These are phyloP conservation scores for Platysternon megacephalum DNA, from an alignment of 2,113 vertebrate genomes.

Conservation along the genomic window DNA sequence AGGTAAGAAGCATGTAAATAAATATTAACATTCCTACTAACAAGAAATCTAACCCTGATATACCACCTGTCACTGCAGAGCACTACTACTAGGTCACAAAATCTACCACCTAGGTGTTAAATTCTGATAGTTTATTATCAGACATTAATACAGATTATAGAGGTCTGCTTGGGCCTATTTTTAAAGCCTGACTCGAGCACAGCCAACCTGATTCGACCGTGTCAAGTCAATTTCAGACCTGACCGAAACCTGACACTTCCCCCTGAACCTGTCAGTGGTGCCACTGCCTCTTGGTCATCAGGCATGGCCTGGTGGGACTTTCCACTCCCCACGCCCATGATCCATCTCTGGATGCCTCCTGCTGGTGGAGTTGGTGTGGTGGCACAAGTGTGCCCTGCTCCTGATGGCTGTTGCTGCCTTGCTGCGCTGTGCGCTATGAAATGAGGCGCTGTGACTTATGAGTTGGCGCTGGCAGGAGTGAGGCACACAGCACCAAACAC, in stretches of 20 bases:
- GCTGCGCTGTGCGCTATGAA: not conserved
- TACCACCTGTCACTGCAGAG: not conserved
- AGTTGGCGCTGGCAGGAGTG: not conserved
- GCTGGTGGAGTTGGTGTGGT: not conserved
- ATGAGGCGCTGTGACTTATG: not conserved
- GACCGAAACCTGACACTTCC: not conserved
- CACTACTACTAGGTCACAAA: not conserved
- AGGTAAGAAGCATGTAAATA: slow-evolving; percentile 78
- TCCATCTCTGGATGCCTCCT: not conserved
- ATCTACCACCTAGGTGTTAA: not conserved
- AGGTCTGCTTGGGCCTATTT: not conserved
- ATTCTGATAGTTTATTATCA: not conserved
- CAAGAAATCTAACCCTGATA: not conserved
- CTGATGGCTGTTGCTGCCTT: not conserved
- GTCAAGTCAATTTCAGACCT: not conserved
- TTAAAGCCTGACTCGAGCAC: not conserved
- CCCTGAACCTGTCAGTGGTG: not conserved
- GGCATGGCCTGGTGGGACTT: not conserved
- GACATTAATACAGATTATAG: not conserved
- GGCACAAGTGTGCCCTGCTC: not conserved
- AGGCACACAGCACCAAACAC: not conserved
- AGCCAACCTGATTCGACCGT: not conserved
- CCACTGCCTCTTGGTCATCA: not conserved
- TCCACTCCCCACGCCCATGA: not conserved
- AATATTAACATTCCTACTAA: not conserved